Evolutionary conservation across 1,140 invertebrate species (phyloP).

Genomic region (Calosoma granatense): DNA sequence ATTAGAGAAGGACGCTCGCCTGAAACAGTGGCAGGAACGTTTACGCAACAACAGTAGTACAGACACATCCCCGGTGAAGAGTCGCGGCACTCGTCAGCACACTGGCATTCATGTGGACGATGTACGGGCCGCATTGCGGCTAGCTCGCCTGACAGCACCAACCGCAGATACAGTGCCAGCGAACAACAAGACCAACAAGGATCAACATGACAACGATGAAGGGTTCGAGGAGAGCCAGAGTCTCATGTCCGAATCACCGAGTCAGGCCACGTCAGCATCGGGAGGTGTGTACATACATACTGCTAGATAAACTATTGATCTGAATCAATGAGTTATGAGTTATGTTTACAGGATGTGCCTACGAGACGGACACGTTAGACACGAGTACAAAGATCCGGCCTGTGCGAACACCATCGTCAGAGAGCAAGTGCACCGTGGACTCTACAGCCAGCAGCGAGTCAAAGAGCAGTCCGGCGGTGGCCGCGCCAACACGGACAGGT

Average conservation of each 20-base stretch:
- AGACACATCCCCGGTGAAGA: slow-evolving; percentile 14
- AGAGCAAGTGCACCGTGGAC: slow-evolving; percentile 13
- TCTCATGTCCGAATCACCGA: slow-evolving; percentile 71
- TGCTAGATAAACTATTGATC: neutral
- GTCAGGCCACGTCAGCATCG: slow-evolving; percentile 66
- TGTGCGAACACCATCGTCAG: slow-evolving; percentile 12
- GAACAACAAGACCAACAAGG: slow-evolving; percentile 24
- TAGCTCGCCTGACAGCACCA: slow-evolving; percentile 33
- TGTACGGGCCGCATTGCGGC: slow-evolving; percentile 48
- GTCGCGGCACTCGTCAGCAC: slow-evolving; percentile 36
- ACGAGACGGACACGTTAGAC: neutral
- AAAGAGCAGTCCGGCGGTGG: neutral
- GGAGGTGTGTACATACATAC: slow-evolving; percentile 18
- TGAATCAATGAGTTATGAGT: neutral
- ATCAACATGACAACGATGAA: slow-evolving; percentile 56
- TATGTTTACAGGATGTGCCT: neutral
- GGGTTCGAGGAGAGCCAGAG: slow-evolving; percentile 84
- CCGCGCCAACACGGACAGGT: neutral
- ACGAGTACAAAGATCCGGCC: slow-evolving; percentile 13
- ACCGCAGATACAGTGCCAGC: slow-evolving; percentile 8
- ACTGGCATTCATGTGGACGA: slow-evolving; percentile 54
- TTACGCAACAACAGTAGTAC: slow-evolving; percentile 38
- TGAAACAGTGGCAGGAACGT: slow-evolving; percentile 54
- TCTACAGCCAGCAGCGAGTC: slow-evolving; percentile 14
- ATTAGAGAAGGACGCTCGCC: slow-evolving; percentile 48